Percentiles rank a stretch among this genome's conserved stretches.
Conservation (phyloP, 2,113 vertebrate species). For the Spea multiplicata region DNA sequence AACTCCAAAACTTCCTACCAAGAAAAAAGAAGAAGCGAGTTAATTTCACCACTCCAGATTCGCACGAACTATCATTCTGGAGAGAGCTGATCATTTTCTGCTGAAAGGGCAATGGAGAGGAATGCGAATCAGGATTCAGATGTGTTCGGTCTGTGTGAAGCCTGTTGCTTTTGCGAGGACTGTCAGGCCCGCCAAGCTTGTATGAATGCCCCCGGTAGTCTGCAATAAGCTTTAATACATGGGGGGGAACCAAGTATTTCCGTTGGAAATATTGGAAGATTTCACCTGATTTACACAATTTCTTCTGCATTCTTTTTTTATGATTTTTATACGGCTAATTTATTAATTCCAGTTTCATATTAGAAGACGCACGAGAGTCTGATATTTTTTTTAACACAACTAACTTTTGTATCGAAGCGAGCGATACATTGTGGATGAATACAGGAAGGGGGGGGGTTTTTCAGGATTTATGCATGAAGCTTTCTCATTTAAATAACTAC, state of each 20-base stretch:
- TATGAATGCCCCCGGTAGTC: background rate
- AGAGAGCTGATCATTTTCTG: background rate
- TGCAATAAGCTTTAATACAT: background rate
- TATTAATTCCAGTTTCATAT: background rate
- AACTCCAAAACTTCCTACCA: conserved; percentile 35
- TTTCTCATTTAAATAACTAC: background rate
- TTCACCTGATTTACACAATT: background rate
- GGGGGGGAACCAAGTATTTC: background rate
- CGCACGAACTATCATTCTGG: background rate
- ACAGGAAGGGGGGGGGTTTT: too few species aligned
- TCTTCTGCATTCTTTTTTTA: background rate
- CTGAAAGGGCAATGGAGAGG: background rate
- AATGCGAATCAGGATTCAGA: background rate
- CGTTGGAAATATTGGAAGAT: background rate
- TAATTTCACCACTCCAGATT: conserved; percentile 5
- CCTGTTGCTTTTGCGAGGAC: conserved; percentile 2
- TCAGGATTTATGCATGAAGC: background rate
- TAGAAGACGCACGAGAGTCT: too few species aligned
- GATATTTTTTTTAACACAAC: background rate
- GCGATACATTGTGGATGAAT: background rate
- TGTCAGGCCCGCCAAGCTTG: background rate
- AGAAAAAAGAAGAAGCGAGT: conserved; percentile 45
- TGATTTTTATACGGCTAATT: background rate
- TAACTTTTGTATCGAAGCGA: background rate
- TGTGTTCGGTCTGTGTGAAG: background rate